Evolutionary conservation across 2,113 vertebrate species (phyloP).

Genomic region (Strix uralensis): DNA sequence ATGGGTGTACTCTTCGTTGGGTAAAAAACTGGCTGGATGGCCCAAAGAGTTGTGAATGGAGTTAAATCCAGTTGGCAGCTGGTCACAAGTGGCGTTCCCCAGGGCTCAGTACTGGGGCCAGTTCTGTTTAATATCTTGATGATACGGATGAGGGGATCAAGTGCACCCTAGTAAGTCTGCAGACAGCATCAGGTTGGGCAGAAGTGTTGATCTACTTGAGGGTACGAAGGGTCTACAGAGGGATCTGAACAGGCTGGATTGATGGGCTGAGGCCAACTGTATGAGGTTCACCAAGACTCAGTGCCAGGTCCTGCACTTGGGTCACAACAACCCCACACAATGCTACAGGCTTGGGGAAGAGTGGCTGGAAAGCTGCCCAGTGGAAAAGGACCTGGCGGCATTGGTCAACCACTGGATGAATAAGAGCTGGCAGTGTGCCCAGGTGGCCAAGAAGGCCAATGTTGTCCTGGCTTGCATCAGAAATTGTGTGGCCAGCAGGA

Average conservation of each 20-base stretch:
- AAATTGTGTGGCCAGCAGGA: neutral
- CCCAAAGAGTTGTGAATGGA: neutral
- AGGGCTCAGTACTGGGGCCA: neutral
- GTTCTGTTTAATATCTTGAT: neutral
- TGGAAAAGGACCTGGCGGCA: neutral
- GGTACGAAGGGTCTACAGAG: neutral
- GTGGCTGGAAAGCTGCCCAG: neutral
- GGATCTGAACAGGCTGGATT: neutral
- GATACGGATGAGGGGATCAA: neutral
- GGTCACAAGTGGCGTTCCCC: neutral
- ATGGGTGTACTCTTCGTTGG: neutral
- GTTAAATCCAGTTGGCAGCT: neutral
- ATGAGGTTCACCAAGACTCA: neutral
- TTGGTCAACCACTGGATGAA: rapidly evolving
- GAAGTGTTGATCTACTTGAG: neutral
- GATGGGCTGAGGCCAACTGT: neutral
- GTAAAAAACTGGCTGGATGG: neutral
- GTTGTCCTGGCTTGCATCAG: neutral
- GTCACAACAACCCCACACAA: neutral
- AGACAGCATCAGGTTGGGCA: too few relatives aligned
- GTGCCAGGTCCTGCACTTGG: neutral
- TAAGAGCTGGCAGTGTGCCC: neutral
- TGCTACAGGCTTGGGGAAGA: neutral
- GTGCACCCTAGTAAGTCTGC: neutral
- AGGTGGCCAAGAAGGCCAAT: neutral